These are phyloP conservation scores for Cassiopea andromeda DNA, from an alignment of 30 jellyfish, hydroid and myxozoan species.

Conservation along the genomic window DNA sequence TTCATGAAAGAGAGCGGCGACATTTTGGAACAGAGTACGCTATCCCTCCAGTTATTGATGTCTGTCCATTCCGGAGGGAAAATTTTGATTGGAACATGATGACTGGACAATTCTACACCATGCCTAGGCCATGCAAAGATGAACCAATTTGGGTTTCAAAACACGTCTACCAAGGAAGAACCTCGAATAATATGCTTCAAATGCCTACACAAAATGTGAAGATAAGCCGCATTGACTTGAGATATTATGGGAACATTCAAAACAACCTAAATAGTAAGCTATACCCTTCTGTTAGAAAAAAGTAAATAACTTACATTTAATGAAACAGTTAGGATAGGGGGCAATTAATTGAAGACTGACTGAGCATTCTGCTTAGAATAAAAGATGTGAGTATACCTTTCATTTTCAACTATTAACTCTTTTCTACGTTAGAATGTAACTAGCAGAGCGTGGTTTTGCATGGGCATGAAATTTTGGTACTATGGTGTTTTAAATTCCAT, in stretches of 20 bases:
- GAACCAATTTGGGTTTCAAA: constrained; percentile 79
- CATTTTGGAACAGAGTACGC: constrained; percentile 40
- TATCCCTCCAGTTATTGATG: constrained; percentile 71
- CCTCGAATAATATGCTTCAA: neutral
- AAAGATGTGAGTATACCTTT: no score
- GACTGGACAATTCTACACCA: constrained; percentile 44
- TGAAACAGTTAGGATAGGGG: no score
- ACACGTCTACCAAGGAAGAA: constrained; percentile 48
- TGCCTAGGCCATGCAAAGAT: constrained; percentile 75
- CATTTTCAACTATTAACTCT: no score
- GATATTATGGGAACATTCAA: neutral
- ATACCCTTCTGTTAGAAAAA: neutral
- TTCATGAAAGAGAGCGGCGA: constrained; percentile 54
- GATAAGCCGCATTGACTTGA: constrained; percentile 17
- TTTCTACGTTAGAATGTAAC: no score
- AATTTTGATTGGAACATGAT: constrained; percentile 72
- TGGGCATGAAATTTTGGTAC: no score
- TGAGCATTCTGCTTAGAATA: no score
- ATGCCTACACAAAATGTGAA: constrained; percentile 27
- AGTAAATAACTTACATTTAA: neutral
- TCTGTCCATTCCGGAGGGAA: constrained; percentile 73
- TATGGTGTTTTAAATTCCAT: no score
- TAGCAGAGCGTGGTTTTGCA: no score
- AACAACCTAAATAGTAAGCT: neutral
- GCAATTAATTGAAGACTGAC: no score